These are phyloP conservation scores for Xestobium rufovillosum DNA, from an alignment of 2,888 invertebrate species.

Conservation along the genomic window DNA sequence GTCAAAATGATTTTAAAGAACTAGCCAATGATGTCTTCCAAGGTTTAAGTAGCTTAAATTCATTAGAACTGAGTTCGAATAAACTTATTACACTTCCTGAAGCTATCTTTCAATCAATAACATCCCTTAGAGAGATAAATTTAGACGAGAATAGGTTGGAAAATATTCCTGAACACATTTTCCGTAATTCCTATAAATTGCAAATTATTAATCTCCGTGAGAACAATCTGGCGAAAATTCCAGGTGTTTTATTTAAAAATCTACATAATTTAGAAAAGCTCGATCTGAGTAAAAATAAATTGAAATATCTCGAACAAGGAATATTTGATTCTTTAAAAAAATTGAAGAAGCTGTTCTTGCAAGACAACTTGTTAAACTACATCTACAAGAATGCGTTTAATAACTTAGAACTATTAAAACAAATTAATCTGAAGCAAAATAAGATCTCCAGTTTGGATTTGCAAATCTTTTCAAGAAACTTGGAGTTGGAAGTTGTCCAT, in stretches of 20 bases:
- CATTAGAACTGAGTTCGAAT: slow-evolving; percentile 64
- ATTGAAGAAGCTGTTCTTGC: slow-evolving; percentile 41
- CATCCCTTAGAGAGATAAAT: slow-evolving; percentile 25
- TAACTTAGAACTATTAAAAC: slow-evolving; percentile 49
- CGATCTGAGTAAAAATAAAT: slow-evolving; percentile 51
- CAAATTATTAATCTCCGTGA: slow-evolving; percentile 7
- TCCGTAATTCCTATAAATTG: slow-evolving; percentile 18
- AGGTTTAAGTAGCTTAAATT: slow-evolving; percentile 54
- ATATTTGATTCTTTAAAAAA: slow-evolving; percentile 45
- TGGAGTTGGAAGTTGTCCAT: slow-evolving; percentile 19
- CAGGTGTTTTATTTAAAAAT: slow-evolving; percentile 55
- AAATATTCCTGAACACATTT: slow-evolving; percentile 43
- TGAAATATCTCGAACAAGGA: slow-evolving; percentile 32
- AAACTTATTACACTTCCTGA: slow-evolving; percentile 53
- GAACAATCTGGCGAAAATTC: slow-evolving; percentile 46
- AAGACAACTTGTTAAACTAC: slow-evolving; percentile 24
- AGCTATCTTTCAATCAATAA: slow-evolving; percentile 47
- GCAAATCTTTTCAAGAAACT: slow-evolving; percentile 43
- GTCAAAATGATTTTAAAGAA: slow-evolving; percentile 45
- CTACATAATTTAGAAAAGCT: slow-evolving; percentile 52
- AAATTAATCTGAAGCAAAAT: slow-evolving; percentile 60
- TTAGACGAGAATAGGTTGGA: slow-evolving; percentile 55
- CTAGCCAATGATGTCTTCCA: slow-evolving; percentile 52
- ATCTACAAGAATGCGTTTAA: slow-evolving; percentile 55
- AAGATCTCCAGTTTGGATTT: slow-evolving; percentile 50